phyloP scores from a whole-genome alignment of 2,797 vertebrate genomes.

The Amblyopsis hoosieri region DNA sequence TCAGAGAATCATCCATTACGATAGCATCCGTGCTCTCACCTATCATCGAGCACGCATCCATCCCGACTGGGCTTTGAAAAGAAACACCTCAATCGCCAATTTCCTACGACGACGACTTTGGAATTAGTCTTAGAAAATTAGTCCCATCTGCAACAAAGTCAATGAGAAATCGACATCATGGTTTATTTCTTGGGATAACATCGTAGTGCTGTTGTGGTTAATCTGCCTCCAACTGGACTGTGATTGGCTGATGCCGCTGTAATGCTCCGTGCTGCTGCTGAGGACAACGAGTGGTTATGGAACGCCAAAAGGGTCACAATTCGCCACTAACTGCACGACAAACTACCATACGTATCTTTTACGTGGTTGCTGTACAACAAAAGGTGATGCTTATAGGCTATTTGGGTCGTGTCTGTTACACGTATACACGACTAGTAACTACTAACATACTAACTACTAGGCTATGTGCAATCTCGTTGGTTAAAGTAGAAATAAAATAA shows the following conservation, averaged over 20 bases:
- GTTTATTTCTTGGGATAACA: slow-evolving; percentile 51
- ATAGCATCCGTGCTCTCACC: slow-evolving; percentile 74
- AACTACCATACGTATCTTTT: too few relatives aligned
- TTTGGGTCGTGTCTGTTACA: slow-evolving; percentile 8
- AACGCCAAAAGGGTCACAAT: too few relatives aligned
- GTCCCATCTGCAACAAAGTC: slow-evolving; percentile 24
- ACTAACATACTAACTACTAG: too few relatives aligned
- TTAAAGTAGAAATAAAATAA: too few relatives aligned
- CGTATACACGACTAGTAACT: too few relatives aligned
- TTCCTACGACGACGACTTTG: neutral
- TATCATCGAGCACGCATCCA: slow-evolving; percentile 69
- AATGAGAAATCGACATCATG: slow-evolving; percentile 38
- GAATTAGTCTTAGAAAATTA: neutral
- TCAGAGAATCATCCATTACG: slow-evolving; percentile 69
- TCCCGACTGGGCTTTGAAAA: slow-evolving; percentile 27
- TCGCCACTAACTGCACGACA: too few relatives aligned
- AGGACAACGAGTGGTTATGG: slow-evolving; percentile 18
- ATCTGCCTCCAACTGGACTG: slow-evolving; percentile 61
- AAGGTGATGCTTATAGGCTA: slow-evolving; percentile 52
- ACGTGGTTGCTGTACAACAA: slow-evolving; percentile 68
- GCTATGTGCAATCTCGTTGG: neutral
- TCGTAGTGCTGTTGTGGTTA: slow-evolving; percentile 53
- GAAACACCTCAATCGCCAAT: neutral
- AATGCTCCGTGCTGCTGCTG: slow-evolving; percentile 46
- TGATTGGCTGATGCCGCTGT: slow-evolving; percentile 72